Base-by-base conservation (phyloP, 1,140 invertebrate genomes). In the Periplaneta americana region DNA sequence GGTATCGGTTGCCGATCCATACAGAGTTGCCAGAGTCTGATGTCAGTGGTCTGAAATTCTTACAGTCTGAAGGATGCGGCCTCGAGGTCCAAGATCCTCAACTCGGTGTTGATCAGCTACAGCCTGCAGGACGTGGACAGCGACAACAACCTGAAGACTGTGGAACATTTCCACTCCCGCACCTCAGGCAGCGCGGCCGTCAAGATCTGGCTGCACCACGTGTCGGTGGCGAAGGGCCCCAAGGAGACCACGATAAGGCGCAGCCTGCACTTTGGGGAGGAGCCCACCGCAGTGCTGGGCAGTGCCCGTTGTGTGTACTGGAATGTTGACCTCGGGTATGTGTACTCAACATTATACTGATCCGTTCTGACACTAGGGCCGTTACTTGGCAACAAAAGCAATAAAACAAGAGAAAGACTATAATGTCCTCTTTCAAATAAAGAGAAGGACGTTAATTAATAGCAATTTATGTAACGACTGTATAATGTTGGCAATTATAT, bases 271-370 rank as follows among this genome's bases (percentile, higher is more conserved):
- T 18, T 17, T 3, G 83, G 83, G 2, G 84, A 85, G 80, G 78
- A 35, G 75, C 57, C 35, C 15, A 82, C 83, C 37, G 74, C 78
- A 17, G 84, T 83, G 5, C 5, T 84, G 2, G 83, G 82, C 33
- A 66, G 34, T 34, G 80, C 85, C 18, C 28, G 78, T 17, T 85
- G 84, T 75, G 82, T 76, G 9, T 85, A 77, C 74, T 83, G 84
- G 84, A 36, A 82, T 34, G 66, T 22, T 13, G 39, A 22, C 28
- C 37, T 75, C 8, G 74, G 75, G 83, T 83, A 83, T 15, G 75
- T 79, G 2, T 34, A 74, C 34, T 80, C 33, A 32, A n/a, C n/a
- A n/a, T n/a, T n/a, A n/a, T n/a, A n/a, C n/a, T n/a, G n/a, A n/a
- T n/a, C n/a, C n/a, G n/a, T n/a, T n/a, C n/a, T n/a, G n/a, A n/a